A percentile compares a stretch with the other conserved stretches of the same genome.
These are phyloP conservation scores for Phania funesta DNA, from an alignment of 2,888 invertebrate species.

Conservation along the genomic window DNA sequence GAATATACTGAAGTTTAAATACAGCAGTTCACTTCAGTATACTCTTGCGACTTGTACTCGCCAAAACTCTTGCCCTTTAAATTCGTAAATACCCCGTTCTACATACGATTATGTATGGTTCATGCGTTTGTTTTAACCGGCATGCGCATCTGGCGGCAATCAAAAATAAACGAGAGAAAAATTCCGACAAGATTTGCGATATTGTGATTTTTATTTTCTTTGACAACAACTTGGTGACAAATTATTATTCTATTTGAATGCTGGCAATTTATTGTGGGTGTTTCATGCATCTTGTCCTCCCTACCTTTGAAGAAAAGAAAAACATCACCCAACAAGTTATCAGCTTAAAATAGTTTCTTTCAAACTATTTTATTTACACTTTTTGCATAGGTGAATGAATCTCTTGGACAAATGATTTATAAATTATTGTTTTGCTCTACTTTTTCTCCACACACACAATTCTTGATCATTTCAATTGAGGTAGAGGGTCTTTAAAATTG, in stretches of 20 bases:
- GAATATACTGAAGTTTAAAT: too few relatives aligned
- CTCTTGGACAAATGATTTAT: slow-evolving; percentile 4
- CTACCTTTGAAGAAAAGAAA: not conserved
- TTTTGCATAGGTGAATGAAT: slow-evolving; percentile 3
- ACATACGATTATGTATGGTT: too few relatives aligned
- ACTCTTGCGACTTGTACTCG: too few relatives aligned
- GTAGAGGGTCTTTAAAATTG: not conserved
- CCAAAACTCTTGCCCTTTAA: too few relatives aligned
- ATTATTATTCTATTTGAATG: not conserved
- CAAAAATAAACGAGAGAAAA: not conserved
- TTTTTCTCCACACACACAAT: not conserved
- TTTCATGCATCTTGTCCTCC: not conserved
- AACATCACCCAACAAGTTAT: not conserved
- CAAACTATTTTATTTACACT: slow-evolving; percentile 22
- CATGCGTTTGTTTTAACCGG: not conserved
- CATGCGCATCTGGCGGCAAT: slow-evolving; percentile 33
- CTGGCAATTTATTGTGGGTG: slow-evolving; percentile 20
- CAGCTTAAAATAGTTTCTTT: slow-evolving; percentile 23
- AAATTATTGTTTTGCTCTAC: not conserved
- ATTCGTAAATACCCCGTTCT: too few relatives aligned
- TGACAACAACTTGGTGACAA: slow-evolving; percentile 40
- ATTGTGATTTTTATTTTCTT: not conserved
- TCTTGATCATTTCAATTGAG: slow-evolving; percentile 30
- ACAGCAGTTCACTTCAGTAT: too few relatives aligned
- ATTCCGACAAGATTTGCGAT: slow-evolving; percentile 31